These are phyloP conservation scores for Remorina albescens DNA, from an alignment of 2,797 vertebrate genomes.

Conservation along the genomic window DNA sequence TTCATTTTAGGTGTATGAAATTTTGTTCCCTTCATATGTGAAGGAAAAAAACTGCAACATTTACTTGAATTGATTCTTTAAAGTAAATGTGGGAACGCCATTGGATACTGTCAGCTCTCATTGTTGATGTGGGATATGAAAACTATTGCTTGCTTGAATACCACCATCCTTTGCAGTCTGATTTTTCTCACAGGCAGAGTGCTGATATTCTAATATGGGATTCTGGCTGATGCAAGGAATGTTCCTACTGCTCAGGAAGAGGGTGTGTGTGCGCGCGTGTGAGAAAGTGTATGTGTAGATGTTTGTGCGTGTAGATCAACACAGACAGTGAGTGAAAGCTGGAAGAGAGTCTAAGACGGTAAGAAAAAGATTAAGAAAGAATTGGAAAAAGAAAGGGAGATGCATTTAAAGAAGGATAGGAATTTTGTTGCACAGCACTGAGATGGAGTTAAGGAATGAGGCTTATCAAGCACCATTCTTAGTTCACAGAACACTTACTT, in stretches of 20 bases:
- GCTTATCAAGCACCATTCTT: constrained; percentile 32
- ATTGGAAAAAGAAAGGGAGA: constrained; percentile 7
- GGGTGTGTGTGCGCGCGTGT: constrained; percentile 45
- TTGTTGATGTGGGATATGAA: constrained; percentile 8
- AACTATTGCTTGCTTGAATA: constrained; percentile 23
- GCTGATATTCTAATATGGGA: constrained; percentile 56
- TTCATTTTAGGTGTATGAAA: background rate
- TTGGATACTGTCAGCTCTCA: constrained; percentile 6
- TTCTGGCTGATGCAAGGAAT: constrained; percentile 71
- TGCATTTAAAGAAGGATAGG: constrained; percentile 16
- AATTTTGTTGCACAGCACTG: constrained; percentile 34
- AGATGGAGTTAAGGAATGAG: constrained; percentile 47
- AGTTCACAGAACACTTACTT: constrained; percentile 20
- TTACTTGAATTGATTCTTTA: background rate
- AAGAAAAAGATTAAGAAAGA: background rate
- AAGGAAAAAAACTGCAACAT: background rate
- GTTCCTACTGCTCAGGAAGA: constrained; percentile 57
- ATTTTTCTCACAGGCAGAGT: constrained; percentile 43
- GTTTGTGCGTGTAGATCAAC: background rate
- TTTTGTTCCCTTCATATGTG: too few species aligned
- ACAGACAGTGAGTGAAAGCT: constrained; percentile 20
- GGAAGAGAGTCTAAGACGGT: background rate
- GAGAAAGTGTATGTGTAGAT: constrained; percentile 17
- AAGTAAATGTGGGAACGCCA: background rate
- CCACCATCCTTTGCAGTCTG: constrained; percentile 27